Evolutionary conservation across 2,888 invertebrate species (phyloP), one percentile per base, ranked within the genome.

Genomic region (Acanthopleura granulata): DNA sequence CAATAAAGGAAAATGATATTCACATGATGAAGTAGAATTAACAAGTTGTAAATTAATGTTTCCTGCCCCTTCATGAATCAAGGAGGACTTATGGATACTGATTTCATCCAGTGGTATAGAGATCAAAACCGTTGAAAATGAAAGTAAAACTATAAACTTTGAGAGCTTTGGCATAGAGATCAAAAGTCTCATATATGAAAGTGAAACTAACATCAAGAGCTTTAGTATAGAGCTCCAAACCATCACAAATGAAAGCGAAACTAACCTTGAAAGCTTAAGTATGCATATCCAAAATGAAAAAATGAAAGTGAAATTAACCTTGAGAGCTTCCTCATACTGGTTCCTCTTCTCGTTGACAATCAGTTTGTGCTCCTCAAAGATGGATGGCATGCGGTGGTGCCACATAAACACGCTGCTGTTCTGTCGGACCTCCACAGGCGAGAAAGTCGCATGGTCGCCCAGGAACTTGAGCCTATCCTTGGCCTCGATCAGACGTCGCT

Each of bases 331-430:
- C 91, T 98, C 96, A 89, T 96, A 98, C 87, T 98, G 97, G 9
- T 93, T 92, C 61, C 94, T 94, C 92, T 97, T 97, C 77, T 94
- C 93, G 16, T 94, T 94, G 50, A 96, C 93, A 79, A 97, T 95
- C 62, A 93, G 92, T 82, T 94, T 93, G 90, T 96, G 94, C 82
- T 97, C 95, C 78, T 96, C 95, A 80, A 98, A 93, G 6, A 97
- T 93, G 66, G 94, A 93, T 0, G 95, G 93, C 93, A 98, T 94
- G 72, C 95, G 93, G 40, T 95, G 92, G 87, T 96, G 95, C 97
- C 96, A 97, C 79, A 95, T 94, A 86, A 96, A 96, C 0, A 96
- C 94, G 82, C 94, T 94, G 81, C 95, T 95, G 88, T 97, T 97
- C 61, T 95, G 94, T 85, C 97, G 95, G 86, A 97, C 94, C 91